Evolutionary conservation across 2,113 vertebrate species (phyloP).

Genomic region (Pitta sordida): DNA sequence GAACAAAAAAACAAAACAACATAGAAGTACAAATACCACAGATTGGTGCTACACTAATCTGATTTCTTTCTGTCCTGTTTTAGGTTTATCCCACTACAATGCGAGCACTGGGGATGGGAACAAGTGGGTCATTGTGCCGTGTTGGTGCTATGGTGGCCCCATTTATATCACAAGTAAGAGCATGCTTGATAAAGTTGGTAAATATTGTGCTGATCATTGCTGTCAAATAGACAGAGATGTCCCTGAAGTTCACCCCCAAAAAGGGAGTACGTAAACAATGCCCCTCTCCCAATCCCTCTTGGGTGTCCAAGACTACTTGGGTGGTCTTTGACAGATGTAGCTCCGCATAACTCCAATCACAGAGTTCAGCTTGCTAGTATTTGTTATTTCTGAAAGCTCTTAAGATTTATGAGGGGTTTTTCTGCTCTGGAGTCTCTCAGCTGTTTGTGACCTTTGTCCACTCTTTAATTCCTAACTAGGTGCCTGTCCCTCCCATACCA

Average conservation of each 20-base stretch:
- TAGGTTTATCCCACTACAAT: conserved; percentile 92
- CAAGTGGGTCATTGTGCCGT: conserved; percentile 88
- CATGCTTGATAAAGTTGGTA: not conserved
- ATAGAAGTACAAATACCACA: not conserved
- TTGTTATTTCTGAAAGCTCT: not conserved
- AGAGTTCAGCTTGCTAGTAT: not conserved
- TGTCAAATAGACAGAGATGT: not conserved
- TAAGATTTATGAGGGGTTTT: not conserved
- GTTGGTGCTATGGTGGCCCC: conserved; percentile 94
- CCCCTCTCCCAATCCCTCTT: accelerated
- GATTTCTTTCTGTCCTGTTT: not conserved
- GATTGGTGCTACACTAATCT: not conserved
- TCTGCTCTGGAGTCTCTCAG: not conserved
- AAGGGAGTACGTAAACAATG: not conserved
- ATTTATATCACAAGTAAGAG: conserved; percentile 83
- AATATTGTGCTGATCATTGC: not conserved
- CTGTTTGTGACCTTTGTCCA: not conserved
- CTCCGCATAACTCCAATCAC: not conserved
- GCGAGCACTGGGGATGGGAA: conserved; percentile 89
- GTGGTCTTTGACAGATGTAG: not conserved
- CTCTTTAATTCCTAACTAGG: not conserved
- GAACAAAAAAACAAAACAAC: not conserved
- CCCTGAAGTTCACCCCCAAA: not conserved
- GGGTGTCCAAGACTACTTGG: accelerated
- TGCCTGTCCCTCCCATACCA: not conserved